phyloP scores from a whole-genome alignment of 2,888 invertebrate species.

The Isotomurus palustris region DNA sequence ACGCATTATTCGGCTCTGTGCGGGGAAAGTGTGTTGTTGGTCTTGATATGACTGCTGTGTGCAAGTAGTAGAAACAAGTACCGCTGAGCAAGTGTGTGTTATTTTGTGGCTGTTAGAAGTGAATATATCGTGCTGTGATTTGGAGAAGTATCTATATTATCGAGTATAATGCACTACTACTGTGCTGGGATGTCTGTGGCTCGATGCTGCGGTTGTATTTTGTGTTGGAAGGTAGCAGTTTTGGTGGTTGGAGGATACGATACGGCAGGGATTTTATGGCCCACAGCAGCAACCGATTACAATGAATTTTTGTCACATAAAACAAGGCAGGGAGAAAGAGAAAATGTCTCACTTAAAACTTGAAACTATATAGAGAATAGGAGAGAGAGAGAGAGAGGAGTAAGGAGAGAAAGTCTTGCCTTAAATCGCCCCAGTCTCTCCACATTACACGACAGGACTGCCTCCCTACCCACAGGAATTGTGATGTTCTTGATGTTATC shows the following conservation, averaged over 20 bases:
- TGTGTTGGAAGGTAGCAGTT: background rate
- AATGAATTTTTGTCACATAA: slow-evolving; percentile 47
- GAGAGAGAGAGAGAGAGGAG: background rate
- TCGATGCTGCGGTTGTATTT: background rate
- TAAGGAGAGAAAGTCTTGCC: slow-evolving; percentile 58
- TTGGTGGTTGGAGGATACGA: slow-evolving; percentile 10
- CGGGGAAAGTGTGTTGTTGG: too few relatives aligned
- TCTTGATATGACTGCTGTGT: too few relatives aligned
- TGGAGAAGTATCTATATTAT: background rate
- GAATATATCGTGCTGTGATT: background rate
- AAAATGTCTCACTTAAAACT: slow-evolving; percentile 31
- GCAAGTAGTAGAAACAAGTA: too few relatives aligned
- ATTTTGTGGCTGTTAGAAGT: background rate
- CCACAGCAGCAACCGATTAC: slow-evolving; percentile 46
- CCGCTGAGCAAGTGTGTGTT: too few relatives aligned
- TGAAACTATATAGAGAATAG: background rate
- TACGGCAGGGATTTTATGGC: slow-evolving; percentile 44
- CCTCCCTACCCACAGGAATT: slow-evolving; percentile 68
- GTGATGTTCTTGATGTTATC: slow-evolving; percentile 69
- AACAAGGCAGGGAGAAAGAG: slow-evolving; percentile 26
- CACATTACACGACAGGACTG: slow-evolving; percentile 67
- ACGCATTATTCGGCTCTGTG: slow-evolving; percentile 33
- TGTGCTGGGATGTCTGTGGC: background rate
- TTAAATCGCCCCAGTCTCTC: slow-evolving; percentile 67
- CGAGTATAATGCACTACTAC: background rate